Evolutionary conservation across 2,888 invertebrate species (phyloP).

Genomic region (Anthrax anthrax): DNA sequence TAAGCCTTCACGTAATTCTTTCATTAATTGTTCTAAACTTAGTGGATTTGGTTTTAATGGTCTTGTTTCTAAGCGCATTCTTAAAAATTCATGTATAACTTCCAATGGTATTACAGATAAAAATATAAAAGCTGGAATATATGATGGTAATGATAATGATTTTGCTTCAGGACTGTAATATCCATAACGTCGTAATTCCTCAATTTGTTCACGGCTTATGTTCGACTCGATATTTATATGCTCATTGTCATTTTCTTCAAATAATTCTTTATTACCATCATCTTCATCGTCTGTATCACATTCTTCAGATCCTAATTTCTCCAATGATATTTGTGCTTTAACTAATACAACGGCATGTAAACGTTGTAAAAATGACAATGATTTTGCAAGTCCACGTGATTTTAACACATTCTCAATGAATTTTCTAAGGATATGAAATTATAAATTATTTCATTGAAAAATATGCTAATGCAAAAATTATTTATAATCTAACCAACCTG

Average conservation of each 20-base stretch:
- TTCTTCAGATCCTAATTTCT: slow-evolving; percentile 35
- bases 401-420: slow-evolving; percentile 81
- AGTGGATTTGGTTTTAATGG: slow-evolving; percentile 72
- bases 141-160: slow-evolving; percentile 70
- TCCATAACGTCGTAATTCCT: slow-evolving; percentile 43
- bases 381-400: slow-evolving; percentile 70
- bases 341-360: slow-evolving; percentile 52
- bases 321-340: slow-evolving; percentile 56
- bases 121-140: slow-evolving; percentile 72
- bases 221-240: slow-evolving; percentile 23
- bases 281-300: slow-evolving; percentile 19
- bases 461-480: background rate
- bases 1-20: slow-evolving; percentile 81
- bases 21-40: slow-evolving; percentile 74
- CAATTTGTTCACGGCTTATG: slow-evolving; percentile 28
- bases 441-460: background rate
- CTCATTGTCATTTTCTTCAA: slow-evolving; percentile 28
- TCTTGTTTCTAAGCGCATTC: slow-evolving; percentile 68
- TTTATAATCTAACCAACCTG: slow-evolving; percentile 27
- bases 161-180: slow-evolving; percentile 62
- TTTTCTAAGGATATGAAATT: slow-evolving; percentile 37
- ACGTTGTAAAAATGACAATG: slow-evolving; percentile 63
- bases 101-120: slow-evolving; percentile 75
- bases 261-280: slow-evolving; percentile 33
- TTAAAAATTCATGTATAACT: slow-evolving; percentile 82